phyloP scores from a whole-genome alignment of 2,797 vertebrate species.

The Paedocypris micromegethes region DNA sequence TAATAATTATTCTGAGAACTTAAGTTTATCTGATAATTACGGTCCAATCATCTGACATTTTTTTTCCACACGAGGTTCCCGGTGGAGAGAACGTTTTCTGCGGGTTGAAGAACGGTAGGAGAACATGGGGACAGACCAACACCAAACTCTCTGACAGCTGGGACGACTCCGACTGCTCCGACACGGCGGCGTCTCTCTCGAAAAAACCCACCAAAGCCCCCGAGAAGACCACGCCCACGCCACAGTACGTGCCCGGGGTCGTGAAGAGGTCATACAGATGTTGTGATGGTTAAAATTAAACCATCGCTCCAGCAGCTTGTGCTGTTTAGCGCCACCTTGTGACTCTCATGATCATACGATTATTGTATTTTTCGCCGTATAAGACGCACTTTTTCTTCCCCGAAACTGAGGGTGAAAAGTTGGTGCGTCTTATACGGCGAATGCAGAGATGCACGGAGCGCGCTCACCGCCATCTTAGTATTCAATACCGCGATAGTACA shows the following conservation, averaged over 20 bases:
- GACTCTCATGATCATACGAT: too few relatives aligned
- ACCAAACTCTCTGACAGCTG: constrained; percentile 78
- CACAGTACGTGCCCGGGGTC: constrained; percentile 7
- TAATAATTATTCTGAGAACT: not conserved
- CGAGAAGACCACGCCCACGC: constrained; percentile 71
- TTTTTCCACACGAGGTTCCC: constrained; percentile 64
- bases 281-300: not conserved
- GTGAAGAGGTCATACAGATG: too few relatives aligned
- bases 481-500: too few relatives aligned
- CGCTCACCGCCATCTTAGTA: too few relatives aligned
- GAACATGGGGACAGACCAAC: constrained; percentile 86
- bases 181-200: constrained; percentile 77
- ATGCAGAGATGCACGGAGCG: too few relatives aligned
- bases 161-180: constrained; percentile 78
- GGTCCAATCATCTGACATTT: not conserved
- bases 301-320: not conserved
- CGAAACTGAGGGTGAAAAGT: too few relatives aligned
- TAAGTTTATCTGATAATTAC: not conserved
- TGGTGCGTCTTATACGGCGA: too few relatives aligned
- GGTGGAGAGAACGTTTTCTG: constrained; percentile 63
- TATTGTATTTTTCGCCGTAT: too few relatives aligned
- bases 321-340: too few relatives aligned
- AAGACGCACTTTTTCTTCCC: too few relatives aligned
- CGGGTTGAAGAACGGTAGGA: constrained; percentile 75
- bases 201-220: constrained; percentile 81